Base-by-base conservation (phyloP, 2,797 vertebrate genomes). In the Crax fasciolata region DNA sequence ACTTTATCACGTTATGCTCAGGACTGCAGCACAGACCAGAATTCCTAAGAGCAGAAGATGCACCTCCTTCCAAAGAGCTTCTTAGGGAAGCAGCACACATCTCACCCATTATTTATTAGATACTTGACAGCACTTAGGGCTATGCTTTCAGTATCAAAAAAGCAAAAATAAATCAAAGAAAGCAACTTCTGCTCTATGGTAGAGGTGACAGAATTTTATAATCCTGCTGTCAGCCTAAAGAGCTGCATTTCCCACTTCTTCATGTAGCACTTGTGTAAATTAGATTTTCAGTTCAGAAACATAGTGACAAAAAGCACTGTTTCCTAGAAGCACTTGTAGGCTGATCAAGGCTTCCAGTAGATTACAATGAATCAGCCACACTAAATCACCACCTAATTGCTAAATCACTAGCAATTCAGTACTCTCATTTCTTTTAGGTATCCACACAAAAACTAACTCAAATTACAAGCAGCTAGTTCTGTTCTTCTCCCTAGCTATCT, bases 91-190 rank as follows among this genome's bases (percentile, higher is more conserved):
- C 35, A 70, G 58, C 58, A 52, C 18, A 28, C 24, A 9, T 91
- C 92, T 93, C 95, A 96, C 84, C 14, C 87, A 92, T 96, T 96
- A 95, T 96, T 96, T 91, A 95, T 96, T 94, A 96, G 95, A n/a
- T 80, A 93, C 87, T 78, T 93, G 94, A 92, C 95, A 96, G 89
- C 73, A 70, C 54, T 93, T 79, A 93, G 82, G 70, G 92, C 76
- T 91, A 9, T 49, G 58, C 79, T 89, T 91, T 91, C 89, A 75
- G 66, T 52, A 88, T 85, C 55, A 75, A 90, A 93, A 87, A 63
- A 63, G 30, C 30, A 63, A 43, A 63, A 63, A 59, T 38, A 62
- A 7, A 2, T 1, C 43, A 89, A 93, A 95, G 82, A 43, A 89
- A 94, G 83, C 41, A 72, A 91, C 18, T 83, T 91, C 65, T 94